phyloP scores from a whole-genome alignment of 2,888 invertebrate genomes.

The Drosophila lacicola region DNA sequence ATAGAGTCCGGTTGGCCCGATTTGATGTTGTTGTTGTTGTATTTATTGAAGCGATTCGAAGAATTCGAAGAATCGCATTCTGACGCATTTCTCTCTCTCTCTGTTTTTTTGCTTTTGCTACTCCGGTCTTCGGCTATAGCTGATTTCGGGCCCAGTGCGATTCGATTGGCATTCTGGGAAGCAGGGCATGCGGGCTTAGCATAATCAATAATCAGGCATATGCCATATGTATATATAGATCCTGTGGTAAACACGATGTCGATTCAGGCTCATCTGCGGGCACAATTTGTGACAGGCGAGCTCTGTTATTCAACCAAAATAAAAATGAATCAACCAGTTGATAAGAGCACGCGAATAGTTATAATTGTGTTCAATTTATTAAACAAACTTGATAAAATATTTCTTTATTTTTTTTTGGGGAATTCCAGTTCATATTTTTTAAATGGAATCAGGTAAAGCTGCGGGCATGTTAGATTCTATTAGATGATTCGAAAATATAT shows the following conservation, averaged over 20 bases:
- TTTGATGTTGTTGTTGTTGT: background rate
- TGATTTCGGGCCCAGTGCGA: constrained; percentile 17
- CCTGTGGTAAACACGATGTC: constrained; percentile 19
- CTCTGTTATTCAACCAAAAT: background rate
- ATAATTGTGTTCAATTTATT: too few species aligned
- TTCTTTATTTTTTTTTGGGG: too few species aligned
- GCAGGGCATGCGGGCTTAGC: constrained; percentile 38
- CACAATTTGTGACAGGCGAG: background rate
- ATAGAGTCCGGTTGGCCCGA: background rate
- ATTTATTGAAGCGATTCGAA: constrained; percentile 23
- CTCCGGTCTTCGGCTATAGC: constrained; percentile 1
- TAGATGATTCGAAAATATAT: too few species aligned
- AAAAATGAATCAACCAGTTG: constrained; percentile 6
- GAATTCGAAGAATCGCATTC: constrained; percentile 21
- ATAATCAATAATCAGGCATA: constrained; percentile 10
- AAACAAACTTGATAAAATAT: too few species aligned
- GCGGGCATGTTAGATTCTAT: too few species aligned
- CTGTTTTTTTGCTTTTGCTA: too few species aligned
- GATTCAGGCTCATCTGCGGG: constrained; percentile 36
- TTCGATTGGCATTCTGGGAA: constrained; percentile 19
- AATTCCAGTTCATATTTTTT: too few species aligned
- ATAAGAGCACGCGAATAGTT: too few species aligned
- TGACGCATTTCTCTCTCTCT: constrained; percentile 15
- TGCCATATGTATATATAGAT: constrained; percentile 30
- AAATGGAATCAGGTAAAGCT: too few species aligned